Conservation (phyloP, 2,797 vertebrate species). For the Sebastes iracundus region DNA sequence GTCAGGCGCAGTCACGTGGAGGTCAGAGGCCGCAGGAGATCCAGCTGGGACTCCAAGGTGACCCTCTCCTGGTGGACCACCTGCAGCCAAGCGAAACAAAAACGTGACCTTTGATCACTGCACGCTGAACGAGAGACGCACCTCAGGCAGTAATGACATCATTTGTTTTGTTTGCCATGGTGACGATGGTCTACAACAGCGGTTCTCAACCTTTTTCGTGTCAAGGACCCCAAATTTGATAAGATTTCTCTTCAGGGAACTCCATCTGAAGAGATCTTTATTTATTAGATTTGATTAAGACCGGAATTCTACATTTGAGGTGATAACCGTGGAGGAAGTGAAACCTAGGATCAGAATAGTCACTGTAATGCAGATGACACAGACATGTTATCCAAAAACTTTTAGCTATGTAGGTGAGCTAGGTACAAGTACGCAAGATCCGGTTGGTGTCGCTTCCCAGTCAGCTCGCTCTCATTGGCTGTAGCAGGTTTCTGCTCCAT, state of each 20-base stretch:
- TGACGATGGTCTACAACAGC: not conserved
- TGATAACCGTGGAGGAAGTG: no score
- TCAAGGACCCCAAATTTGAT: no score
- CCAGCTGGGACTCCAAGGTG: conserved; percentile 93
- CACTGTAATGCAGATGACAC: no score
- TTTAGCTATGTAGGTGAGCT: no score
- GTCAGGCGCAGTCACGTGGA: conserved; percentile 81
- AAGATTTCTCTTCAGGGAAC: no score
- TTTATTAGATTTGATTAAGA: no score
- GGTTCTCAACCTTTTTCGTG: no score
- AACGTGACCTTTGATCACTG: conserved; percentile 22
- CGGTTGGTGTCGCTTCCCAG: not conserved
- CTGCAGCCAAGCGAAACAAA: conserved; percentile 72
- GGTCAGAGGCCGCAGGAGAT: conserved; percentile 89
- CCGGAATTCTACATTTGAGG: no score
- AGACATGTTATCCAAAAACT: no score
- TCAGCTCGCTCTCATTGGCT: not conserved
- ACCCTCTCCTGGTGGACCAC: conserved; percentile 94
- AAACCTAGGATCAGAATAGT: no score
- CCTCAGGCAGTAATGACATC: not conserved
- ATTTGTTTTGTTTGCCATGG: conserved; percentile 14
- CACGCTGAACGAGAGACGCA: not conserved
- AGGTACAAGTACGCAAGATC: not conserved
- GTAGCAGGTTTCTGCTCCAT: no score
- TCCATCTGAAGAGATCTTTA: not conserved